Conservation (phyloP, 2,113 vertebrate genomes). For the zebrafish (Danio rerio) region GRCz12tu NC_133186.1:14008001-14008500, state of each 20-base stretch:
- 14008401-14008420: neutral
- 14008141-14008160: too few relatives aligned
- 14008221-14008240: neutral
- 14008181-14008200: too few relatives aligned
- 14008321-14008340: slow-evolving; percentile 15
- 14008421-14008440: neutral
- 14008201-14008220: too few relatives aligned
- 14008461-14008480: neutral
- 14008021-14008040: too few relatives aligned
- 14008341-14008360: neutral
- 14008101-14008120: too few relatives aligned
- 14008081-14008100: too few relatives aligned
- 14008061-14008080: too few relatives aligned
- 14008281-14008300: neutral
- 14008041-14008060: too few relatives aligned
- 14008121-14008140: too few relatives aligned
- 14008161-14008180: too few relatives aligned
- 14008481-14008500: neutral
- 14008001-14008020: too few relatives aligned
- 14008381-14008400: neutral
- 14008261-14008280: neutral
- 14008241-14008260: neutral
- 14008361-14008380: neutral
- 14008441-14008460: neutral
- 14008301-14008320: neutral